Conservation (phyloP, 1,140 invertebrate genomes). For the Formica selysi region DNA sequence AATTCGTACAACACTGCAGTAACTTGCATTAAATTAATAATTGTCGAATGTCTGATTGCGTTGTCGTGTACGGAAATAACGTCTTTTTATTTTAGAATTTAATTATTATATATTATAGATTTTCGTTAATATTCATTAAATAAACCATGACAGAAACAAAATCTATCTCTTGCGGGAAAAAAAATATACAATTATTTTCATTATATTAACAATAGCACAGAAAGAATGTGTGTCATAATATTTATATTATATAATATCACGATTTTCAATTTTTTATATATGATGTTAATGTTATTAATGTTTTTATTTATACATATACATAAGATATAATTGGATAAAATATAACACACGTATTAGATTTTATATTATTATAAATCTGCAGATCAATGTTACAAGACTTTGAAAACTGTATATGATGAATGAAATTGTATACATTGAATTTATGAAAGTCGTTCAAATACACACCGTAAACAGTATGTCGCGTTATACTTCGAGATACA, state of each 20-base stretch:
- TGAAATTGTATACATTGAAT: slow-evolving; percentile 15
- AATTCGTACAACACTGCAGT: slow-evolving; percentile 44
- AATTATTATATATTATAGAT: neutral
- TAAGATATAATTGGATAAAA: neutral
- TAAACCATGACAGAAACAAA: neutral
- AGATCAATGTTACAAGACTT: neutral
- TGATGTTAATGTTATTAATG: neutral
- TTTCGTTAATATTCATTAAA: neutral
- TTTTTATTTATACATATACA: neutral
- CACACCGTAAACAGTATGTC: neutral
- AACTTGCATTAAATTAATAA: slow-evolving; percentile 59
- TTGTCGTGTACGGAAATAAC: slow-evolving; percentile 47
- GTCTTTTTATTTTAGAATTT: slow-evolving; percentile 14
- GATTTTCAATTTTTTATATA: neutral
- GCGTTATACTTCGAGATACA: slow-evolving; percentile 13
- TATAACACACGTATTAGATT: slow-evolving; percentile 1
- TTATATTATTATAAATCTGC: neutral
- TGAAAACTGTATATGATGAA: slow-evolving; percentile 14
- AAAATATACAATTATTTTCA: neutral
- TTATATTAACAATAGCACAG: neutral
- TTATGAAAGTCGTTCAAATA: neutral
- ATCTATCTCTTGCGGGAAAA: neutral
- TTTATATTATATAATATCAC: neutral
- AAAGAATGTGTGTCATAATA: neutral
- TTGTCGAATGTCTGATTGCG: slow-evolving; percentile 41